Evolutionary conservation across 2,113 vertebrate genomes (phyloP).

Genomic region (Vulpes ferrilata): DNA sequence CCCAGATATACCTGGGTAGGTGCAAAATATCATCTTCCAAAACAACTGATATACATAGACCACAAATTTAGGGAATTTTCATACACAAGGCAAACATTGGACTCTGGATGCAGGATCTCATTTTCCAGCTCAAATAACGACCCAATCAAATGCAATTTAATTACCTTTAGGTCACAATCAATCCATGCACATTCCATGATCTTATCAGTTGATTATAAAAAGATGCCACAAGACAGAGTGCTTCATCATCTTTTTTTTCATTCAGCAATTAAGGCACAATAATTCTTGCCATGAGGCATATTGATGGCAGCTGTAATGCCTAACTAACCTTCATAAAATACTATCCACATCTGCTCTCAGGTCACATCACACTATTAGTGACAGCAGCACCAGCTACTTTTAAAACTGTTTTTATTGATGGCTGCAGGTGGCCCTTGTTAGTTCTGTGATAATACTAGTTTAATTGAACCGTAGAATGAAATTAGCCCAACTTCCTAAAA

Average conservation of each 20-base stretch:
- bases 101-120: neutral
- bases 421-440: neutral
- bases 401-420: neutral
- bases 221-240: neutral
- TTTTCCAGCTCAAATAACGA: neutral
- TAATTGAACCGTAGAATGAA: neutral
- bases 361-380: neutral
- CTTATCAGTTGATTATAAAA: neutral
- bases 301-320: neutral
- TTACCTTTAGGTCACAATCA: neutral
- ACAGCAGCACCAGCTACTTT: neutral
- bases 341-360: neutral
- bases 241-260: neutral
- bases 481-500: neutral
- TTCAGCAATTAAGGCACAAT: neutral
- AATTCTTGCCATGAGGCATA: neutral
- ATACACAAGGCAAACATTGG: neutral
- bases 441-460: neutral
- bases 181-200: neutral
- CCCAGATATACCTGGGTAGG: neutral
- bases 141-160: neutral
- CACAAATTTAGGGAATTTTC: neutral
- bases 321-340: neutral
- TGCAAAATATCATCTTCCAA: neutral
- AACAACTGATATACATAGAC: neutral